Evolutionary conservation across 2,113 vertebrate genomes (phyloP), one percentile per base, ranked within the genome.

Genomic region (Xiphophorus couchianus): DNA sequence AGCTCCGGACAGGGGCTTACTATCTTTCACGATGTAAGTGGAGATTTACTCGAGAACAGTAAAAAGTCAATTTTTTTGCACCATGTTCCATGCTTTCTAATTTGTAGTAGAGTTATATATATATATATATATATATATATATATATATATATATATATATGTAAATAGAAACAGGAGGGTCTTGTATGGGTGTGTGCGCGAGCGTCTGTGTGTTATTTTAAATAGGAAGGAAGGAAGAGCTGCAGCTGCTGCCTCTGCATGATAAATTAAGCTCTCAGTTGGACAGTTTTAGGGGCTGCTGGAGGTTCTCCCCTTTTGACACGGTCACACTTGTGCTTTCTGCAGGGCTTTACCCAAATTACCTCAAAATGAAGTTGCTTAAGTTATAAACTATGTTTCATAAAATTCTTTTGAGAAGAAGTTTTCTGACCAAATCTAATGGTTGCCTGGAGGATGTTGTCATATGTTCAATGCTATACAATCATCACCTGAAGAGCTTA

Each of bases 11-110:
- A 94, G 39, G 94, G 93, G 66, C 93, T 95, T 12, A 90, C 87
- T 77, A 94, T 95, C 85, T 94, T 95, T 71, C 91, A 94, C 69
- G 94, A 95, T 90, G 94, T 95, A 82, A 95, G 94, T 95, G 78
- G 4, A 54, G 78, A 35, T 2, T 74, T 62, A 37, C 58, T 74
- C 30, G 0, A 58, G 64, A 14, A 7, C 13, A 1, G 7, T 3
- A 1, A 4, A 42, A 73, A 44, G 4, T 75, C 4, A 0, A n/a
- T 12, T 3, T 51, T 73, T 5, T 31, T 60, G 14, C 14, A 54
- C 62, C 0, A 27, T 5, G 62, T 17, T 28, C 29, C 13, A 8
- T 42, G 0, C 9, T 76, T 31, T 39, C 30, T 27, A 29, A 5
- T 58, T 39, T 5, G 0, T 67, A 0, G 66, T 27, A 3, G n/a